A percentile compares a stretch with the other conserved stretches of the same genome.
Evolutionary conservation across 1,140 invertebrate species (phyloP).

Genomic region (Campoletis sonorensis): DNA sequence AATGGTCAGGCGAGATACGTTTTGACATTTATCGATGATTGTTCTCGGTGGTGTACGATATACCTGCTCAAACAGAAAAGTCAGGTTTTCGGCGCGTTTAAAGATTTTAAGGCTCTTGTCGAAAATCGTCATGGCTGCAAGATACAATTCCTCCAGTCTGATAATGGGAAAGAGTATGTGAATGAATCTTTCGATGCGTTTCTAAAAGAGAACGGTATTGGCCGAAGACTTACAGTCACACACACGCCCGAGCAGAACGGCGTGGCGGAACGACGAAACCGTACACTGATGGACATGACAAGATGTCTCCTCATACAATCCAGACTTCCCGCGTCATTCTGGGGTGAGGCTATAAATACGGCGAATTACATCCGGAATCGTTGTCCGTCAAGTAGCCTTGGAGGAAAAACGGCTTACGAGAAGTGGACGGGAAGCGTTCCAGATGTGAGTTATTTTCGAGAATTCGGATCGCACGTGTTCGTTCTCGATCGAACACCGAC

Average conservation of each 20-base stretch:
- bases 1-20: neutral
- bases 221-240: slow-evolving; percentile 57
- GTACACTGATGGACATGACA: slow-evolving; percentile 49
- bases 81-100: slow-evolving; percentile 45
- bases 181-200: slow-evolving; percentile 59
- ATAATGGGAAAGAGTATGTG: slow-evolving; percentile 73
- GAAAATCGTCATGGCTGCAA: slow-evolving; percentile 62
- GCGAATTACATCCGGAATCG: slow-evolving; percentile 52
- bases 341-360: slow-evolving; percentile 54
- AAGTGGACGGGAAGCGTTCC: slow-evolving; percentile 42
- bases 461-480: slow-evolving; percentile 57
- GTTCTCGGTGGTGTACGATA: slow-evolving; percentile 21
- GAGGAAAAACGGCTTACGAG: slow-evolving; percentile 50
- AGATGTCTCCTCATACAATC: slow-evolving; percentile 53
- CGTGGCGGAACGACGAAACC: slow-evolving; percentile 59
- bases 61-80: slow-evolving; percentile 31
- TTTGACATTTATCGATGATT: slow-evolving; percentile 44
- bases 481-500: slow-evolving; percentile 54
- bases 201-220: slow-evolving; percentile 46
- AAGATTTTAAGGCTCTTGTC: slow-evolving; percentile 63
- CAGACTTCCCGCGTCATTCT: slow-evolving; percentile 42
- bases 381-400: slow-evolving; percentile 47
- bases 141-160: slow-evolving; percentile 65
- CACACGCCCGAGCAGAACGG: slow-evolving; percentile 67
- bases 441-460: slow-evolving; percentile 46